These are phyloP conservation scores for Ichneumon xanthorius DNA, from an alignment of 2,888 invertebrate species.

Conservation along the genomic window DNA sequence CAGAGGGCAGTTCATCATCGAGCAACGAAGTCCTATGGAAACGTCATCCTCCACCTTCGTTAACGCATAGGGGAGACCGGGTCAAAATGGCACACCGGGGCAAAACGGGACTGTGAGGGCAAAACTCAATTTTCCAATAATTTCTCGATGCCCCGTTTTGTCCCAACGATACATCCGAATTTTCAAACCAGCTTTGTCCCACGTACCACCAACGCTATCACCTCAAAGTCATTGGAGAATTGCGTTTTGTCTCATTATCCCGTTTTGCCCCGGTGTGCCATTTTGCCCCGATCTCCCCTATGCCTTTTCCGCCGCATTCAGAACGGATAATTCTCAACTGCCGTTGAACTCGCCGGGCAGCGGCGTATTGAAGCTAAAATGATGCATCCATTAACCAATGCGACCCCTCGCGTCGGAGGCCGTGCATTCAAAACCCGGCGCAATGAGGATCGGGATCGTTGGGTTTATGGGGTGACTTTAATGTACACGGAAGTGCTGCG, in stretches of 20 bases:
- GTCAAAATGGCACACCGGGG: no score
- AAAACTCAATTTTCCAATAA: no score
- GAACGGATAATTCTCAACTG: conserved; percentile 42
- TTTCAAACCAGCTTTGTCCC: no score
- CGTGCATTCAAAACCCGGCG: neutral
- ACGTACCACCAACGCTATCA: no score
- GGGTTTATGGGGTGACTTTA: neutral
- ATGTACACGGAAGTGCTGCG: neutral
- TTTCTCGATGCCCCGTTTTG: no score
- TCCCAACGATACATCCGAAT: no score
- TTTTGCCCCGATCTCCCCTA: no score
- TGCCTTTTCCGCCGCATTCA: conserved; percentile 41
- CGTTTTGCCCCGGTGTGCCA: no score
- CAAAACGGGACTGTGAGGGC: no score
- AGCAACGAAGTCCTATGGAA: conserved; percentile 29
- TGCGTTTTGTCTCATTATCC: no score
- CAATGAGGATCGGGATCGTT: neutral
- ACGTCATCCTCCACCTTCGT: conserved; percentile 37
- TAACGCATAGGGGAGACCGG: no score
- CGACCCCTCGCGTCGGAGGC: conserved; percentile 1
- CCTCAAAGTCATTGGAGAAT: no score
- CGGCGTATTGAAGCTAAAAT: conserved; percentile 56
- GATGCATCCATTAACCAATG: conserved; percentile 51
- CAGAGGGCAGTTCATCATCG: conserved; percentile 15
- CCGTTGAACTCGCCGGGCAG: conserved; percentile 22